A percentile compares a stretch with the other conserved stretches of the same genome.
These are phyloP conservation scores for Andricus grossulariae DNA, from an alignment of 1,140 invertebrate species.

Conservation along the genomic window DNA sequence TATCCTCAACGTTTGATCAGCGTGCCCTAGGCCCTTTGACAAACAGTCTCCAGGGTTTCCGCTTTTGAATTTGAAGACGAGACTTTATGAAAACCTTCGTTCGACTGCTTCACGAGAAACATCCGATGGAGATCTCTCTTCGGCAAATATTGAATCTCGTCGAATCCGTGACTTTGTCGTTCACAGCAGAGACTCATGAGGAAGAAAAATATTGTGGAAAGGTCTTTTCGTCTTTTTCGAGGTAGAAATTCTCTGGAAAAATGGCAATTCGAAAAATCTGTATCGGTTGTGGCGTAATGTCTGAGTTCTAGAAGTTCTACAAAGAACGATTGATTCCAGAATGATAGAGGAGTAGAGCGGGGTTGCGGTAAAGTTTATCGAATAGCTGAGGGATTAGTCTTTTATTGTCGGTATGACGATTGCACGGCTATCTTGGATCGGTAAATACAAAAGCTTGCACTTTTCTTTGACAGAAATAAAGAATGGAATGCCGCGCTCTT, in stretches of 20 bases:
- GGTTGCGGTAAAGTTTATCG: constrained; percentile 49
- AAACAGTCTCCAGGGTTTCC: neutral
- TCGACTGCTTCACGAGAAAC: constrained; percentile 31
- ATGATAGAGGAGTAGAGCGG: constrained; percentile 23
- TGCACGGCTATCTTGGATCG: constrained; percentile 53
- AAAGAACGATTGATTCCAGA: neutral
- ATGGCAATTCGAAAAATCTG: constrained; percentile 33
- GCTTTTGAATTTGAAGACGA: constrained; percentile 2
- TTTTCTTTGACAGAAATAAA: constrained; percentile 47
- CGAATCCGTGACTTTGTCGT: constrained; percentile 38
- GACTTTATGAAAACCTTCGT: constrained; percentile 19
- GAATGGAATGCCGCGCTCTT: constrained; percentile 56
- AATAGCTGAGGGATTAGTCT: constrained; percentile 59
- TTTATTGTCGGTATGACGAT: constrained; percentile 59
- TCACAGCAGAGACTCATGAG: constrained; percentile 38
- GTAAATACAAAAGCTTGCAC: constrained; percentile 53
- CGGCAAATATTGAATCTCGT: constrained; percentile 54
- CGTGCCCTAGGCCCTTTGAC: neutral
- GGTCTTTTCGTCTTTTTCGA: constrained; percentile 1
- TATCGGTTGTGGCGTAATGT: constrained; percentile 36
- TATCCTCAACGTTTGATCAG: neutral
- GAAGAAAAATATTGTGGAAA: constrained; percentile 44
- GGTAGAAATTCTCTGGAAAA: neutral
- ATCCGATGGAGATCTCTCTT: constrained; percentile 45
- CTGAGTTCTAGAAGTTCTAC: neutral